Conservation (phyloP, 2,113 vertebrate species). For the Circaetus cinerascens region DNA sequence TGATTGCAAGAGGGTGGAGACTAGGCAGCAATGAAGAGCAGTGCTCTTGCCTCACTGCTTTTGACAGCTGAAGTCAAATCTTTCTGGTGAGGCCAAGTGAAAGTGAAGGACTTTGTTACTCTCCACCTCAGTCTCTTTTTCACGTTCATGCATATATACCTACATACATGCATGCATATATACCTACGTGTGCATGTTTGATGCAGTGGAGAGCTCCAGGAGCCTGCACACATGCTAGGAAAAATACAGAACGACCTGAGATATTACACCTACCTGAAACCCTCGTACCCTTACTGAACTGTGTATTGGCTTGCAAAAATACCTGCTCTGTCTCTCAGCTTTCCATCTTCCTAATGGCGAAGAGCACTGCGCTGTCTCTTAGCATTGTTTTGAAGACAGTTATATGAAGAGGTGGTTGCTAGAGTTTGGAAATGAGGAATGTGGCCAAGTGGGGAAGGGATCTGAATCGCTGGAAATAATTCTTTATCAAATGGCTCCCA, state of each 20-base stretch:
- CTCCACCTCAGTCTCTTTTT: neutral
- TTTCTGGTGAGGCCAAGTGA: neutral
- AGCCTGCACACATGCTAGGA: fast-evolving
- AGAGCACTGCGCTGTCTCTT: neutral
- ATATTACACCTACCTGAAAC: neutral
- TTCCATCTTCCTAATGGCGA: neutral
- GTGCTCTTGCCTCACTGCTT: neutral
- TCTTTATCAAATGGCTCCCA: neutral
- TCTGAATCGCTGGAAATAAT: neutral
- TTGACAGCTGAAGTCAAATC: neutral
- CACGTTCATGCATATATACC: fast-evolving
- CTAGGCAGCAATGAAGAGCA: neutral
- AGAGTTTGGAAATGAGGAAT: neutral
- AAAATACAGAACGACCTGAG: neutral
- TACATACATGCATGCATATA: fast-evolving
- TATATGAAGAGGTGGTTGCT: neutral
- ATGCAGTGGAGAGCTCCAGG: neutral
- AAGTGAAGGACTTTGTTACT: neutral
- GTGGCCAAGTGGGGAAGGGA: neutral
- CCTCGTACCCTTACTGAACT: neutral
- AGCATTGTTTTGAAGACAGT: neutral
- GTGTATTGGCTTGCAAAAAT: neutral
- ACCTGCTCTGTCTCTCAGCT: neutral
- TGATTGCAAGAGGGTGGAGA: neutral
- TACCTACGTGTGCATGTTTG: fast-evolving